These are phyloP conservation scores for Petrolisthes manimaculis DNA, from an alignment of 2,888 invertebrate species.

Conservation along the genomic window DNA sequence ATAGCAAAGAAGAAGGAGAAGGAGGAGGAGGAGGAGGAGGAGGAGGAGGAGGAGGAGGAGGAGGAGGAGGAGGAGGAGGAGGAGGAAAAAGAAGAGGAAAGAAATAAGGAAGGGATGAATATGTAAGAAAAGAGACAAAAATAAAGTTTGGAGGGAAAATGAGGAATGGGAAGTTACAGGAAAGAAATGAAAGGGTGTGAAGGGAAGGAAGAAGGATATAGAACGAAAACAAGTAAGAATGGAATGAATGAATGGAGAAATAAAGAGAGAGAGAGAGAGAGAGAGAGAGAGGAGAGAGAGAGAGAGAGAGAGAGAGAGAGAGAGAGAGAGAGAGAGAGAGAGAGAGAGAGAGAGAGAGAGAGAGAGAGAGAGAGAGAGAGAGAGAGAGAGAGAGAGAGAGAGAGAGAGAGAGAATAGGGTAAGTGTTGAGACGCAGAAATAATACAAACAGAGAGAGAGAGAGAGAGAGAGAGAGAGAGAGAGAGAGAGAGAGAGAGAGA, in stretches of 20 bases:
- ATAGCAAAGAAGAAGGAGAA: neutral
- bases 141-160: neutral
- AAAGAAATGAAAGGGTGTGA: neutral
- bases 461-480: neutral
- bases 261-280: neutral
- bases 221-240: neutral
- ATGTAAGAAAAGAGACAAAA: neutral
- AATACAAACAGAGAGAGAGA: neutral
- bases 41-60: neutral
- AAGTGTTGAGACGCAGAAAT: neutral
- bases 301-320: neutral
- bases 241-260: neutral
- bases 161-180: neutral
- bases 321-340: neutral
- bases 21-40: neutral
- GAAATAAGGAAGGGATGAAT: neutral
- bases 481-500: neutral
- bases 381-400: neutral
- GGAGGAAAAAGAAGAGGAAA: neutral
- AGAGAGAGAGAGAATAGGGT: neutral
- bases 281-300: neutral
- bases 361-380: conserved; percentile 1
- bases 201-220: neutral
- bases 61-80: neutral
- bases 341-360: neutral